These are phyloP conservation scores for Drosophila ezoana DNA, from an alignment of 2,888 invertebrate species.

Conservation along the genomic window DNA sequence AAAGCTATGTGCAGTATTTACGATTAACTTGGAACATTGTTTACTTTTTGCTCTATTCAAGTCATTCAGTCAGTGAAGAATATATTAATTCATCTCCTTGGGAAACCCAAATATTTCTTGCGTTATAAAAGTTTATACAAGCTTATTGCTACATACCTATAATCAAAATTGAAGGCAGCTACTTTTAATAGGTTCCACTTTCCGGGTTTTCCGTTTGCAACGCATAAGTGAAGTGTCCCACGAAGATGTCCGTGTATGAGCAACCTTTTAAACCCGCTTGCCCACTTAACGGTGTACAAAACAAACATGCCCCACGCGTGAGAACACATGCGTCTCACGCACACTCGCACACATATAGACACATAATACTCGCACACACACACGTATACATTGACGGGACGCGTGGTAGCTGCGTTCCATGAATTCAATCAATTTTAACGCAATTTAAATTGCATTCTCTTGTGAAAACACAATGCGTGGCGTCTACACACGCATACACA, in stretches of 20 bases:
- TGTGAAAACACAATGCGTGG: slow-evolving; percentile 73
- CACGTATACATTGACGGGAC: slow-evolving; percentile 32
- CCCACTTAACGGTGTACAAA: slow-evolving; percentile 66
- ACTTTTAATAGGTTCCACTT: slow-evolving; percentile 5
- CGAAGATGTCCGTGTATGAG: slow-evolving; percentile 45
- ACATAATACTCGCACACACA: not conserved
- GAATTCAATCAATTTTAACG: slow-evolving; percentile 83
- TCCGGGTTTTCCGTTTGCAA: not conserved
- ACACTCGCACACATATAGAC: slow-evolving; percentile 5
- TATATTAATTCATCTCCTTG: no score
- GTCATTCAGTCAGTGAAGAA: no score
- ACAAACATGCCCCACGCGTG: slow-evolving; percentile 34
- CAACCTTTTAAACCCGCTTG: slow-evolving; percentile 49
- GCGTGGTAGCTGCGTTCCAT: slow-evolving; percentile 56
- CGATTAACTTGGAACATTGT: no score
- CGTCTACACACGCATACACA: slow-evolving; percentile 31
- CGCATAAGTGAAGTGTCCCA: slow-evolving; percentile 9
- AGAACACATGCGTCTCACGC: slow-evolving; percentile 3
- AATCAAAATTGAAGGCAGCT: not conserved
- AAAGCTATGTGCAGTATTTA: no score
- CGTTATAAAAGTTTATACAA: no score
- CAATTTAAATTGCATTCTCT: slow-evolving; percentile 82
- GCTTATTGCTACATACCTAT: no score
- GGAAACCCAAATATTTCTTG: no score
- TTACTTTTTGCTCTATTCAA: no score